Evolutionary conservation across 2,113 vertebrate genomes (phyloP).

Genomic region (Dolichallabes microphthalmus): DNA sequence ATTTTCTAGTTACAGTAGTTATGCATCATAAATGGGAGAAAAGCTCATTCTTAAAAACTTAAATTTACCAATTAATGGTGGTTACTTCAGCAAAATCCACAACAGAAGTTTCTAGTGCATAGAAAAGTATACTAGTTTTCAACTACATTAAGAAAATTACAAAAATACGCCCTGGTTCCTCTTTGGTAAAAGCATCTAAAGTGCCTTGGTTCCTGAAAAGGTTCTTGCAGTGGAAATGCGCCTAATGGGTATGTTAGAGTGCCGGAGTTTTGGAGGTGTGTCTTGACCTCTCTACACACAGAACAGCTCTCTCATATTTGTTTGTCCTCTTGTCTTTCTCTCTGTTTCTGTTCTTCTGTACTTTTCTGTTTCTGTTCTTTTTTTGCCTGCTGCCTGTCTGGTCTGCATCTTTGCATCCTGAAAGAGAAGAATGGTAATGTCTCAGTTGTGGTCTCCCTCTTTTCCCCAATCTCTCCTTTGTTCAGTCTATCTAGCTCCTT

Average conservation of each 20-base stretch:
- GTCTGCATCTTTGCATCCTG: slow-evolving; percentile 60
- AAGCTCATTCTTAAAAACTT: neutral
- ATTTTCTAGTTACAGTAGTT: neutral
- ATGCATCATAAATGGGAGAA: neutral
- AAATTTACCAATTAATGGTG: neutral
- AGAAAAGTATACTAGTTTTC: neutral
- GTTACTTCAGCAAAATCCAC: neutral
- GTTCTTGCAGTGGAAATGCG: slow-evolving; percentile 6
- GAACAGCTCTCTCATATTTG: slow-evolving; percentile 42
- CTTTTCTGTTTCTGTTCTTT: slow-evolving; percentile 39
- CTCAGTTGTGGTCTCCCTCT: slow-evolving; percentile 33
- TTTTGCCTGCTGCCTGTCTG: slow-evolving; percentile 61
- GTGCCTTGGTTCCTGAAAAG: slow-evolving; percentile 3
- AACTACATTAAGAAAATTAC: too few relatives aligned
- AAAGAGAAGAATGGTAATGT: slow-evolving; percentile 57
- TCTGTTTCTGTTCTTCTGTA: slow-evolving; percentile 53
- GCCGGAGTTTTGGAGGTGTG: slow-evolving; percentile 25
- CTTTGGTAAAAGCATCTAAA: neutral
- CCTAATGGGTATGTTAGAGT: slow-evolving; percentile 8
- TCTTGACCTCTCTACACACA: slow-evolving; percentile 44
- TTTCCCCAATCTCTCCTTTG: neutral
- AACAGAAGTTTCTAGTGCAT: neutral
- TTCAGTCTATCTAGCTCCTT: neutral
- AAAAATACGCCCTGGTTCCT: neutral
- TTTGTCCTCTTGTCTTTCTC: slow-evolving; percentile 55